Evolutionary conservation across 1,140 invertebrate species (phyloP), one percentile per base, ranked within the genome.

Genomic region (Mercenaria mercenaria): DNA sequence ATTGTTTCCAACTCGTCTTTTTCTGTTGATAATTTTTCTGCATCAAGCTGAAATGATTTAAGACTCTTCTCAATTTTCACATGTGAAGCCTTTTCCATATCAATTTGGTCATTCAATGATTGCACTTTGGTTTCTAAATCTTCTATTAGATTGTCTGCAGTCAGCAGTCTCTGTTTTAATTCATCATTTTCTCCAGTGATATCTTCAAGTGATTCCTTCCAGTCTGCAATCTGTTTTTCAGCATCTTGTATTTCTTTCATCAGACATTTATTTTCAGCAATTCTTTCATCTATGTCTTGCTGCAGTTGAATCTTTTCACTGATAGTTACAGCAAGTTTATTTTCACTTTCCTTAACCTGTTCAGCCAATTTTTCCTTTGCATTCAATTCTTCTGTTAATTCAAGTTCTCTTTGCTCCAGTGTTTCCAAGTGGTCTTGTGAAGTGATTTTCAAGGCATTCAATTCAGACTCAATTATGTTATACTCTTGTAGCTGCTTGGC

Each of bases 141-240:
- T 29, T 87, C 84, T 23, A 87, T 59, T 0, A 87, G 69, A 87
- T 77, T 77, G 26, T 59, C 69, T 59, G 84, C 69, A 77, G 52
- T 32, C 18, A 10, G 15, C 29, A 87, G 23, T 52, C 84, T 87
- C 18, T 87, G 84, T 34, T 77, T 52, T 26, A 87, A 43, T 64
- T 87, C 84, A 87, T 76, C 84, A 13, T 59, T 87, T 56, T 87
- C 64, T 47, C 84, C 84, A 61, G 50, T 13, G 13, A 76, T 8
- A 26, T 87, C 84, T 56, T 87, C 84, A 61, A 47, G 39, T 6
- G 15, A 64, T 67, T 82, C 80, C 26, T 82, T 82, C 80, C 80
- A 82, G 59, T 64, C 26, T 26, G 1, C 29, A 10, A 64, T 26
- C 23, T 41, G 20, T 47, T 64, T 47, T 41, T 82, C 56, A 37